Evolutionary conservation across 2,797 vertebrate genomes (phyloP).

Genomic region (Lacerta bilineata): DNA sequence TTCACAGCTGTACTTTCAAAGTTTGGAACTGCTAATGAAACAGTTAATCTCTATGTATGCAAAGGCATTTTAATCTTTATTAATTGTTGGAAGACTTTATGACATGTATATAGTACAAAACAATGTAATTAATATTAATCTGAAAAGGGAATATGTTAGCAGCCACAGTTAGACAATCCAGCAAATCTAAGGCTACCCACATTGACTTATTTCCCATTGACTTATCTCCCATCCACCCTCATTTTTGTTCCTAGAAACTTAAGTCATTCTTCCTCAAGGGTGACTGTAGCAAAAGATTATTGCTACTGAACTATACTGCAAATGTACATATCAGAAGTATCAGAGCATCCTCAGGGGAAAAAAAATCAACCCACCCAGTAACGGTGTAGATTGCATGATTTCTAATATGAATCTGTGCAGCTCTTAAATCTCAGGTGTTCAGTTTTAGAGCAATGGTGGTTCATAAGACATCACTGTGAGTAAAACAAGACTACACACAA

Average conservation of each 20-base stretch:
- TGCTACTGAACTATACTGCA: constrained; percentile 6
- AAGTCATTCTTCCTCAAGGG: not conserved
- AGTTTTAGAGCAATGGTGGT: not conserved
- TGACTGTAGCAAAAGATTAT: constrained; percentile 24
- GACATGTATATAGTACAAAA: not conserved
- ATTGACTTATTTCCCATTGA: not conserved
- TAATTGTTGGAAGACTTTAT: constrained; percentile 41
- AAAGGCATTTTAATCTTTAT: constrained; percentile 33
- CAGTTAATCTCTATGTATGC: constrained; percentile 63
- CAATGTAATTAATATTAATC: constrained; percentile 13
- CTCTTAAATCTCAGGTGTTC: not conserved
- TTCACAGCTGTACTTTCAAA: constrained; percentile 62
- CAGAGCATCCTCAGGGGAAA: not conserved
- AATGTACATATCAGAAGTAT: not conserved
- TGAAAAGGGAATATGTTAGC: constrained; percentile 38
- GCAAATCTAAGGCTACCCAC: constrained; percentile 21
- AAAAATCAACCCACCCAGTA: not conserved
- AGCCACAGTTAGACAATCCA: constrained; percentile 18
- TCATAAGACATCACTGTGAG: no score
- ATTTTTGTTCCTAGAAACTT: not conserved
- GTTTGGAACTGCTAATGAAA: constrained; percentile 64
- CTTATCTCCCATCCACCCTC: accelerated
- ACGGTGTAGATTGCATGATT: not conserved
- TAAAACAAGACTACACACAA: not conserved
- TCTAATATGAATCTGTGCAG: not conserved